Percentiles rank a stretch among this genome's conserved stretches.
phyloP scores from a whole-genome alignment of 2,797 vertebrate genomes.

The Coregonus sp. region DNA sequence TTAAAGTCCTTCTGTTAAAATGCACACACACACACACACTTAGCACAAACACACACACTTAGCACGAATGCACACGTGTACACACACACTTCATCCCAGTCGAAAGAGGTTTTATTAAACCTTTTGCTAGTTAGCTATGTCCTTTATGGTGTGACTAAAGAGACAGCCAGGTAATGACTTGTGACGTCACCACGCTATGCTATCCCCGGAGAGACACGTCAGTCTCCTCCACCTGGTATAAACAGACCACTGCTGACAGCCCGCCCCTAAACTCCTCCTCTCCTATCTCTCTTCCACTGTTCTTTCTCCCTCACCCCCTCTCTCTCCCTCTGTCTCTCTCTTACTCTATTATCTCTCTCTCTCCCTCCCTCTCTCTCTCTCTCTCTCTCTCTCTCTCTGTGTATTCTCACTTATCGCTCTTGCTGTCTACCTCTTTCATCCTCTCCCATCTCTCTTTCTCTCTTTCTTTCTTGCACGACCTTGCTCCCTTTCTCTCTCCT shows the following conservation, averaged over 20 bases:
- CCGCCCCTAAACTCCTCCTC: conserved; percentile 14
- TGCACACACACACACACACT: not conserved
- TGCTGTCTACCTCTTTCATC: conserved; percentile 19
- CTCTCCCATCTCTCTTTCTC: not conserved
- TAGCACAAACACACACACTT: not conserved
- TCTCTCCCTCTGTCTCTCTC: no score
- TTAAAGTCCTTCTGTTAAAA: not conserved
- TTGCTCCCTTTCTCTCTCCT: not conserved
- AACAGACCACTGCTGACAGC: conserved; percentile 48
- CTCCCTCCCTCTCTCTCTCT: no score
- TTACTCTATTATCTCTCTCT: no score
- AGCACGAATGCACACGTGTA: no score
- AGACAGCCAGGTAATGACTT: not conserved
- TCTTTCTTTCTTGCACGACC: not conserved
- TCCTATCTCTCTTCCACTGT: not conserved
- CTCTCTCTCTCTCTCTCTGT: no score
- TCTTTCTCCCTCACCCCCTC: not conserved
- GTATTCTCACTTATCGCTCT: conserved; percentile 20
- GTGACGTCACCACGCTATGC: conserved; percentile 39
- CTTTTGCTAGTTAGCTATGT: no score
- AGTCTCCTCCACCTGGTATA: conserved; percentile 49
- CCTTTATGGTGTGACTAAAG: no score
- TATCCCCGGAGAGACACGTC: conserved; percentile 23
- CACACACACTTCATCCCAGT: no score
- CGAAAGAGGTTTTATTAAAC: no score